phyloP scores from a whole-genome alignment of 2,888 invertebrate genomes.

The Leucoma salicis region DNA sequence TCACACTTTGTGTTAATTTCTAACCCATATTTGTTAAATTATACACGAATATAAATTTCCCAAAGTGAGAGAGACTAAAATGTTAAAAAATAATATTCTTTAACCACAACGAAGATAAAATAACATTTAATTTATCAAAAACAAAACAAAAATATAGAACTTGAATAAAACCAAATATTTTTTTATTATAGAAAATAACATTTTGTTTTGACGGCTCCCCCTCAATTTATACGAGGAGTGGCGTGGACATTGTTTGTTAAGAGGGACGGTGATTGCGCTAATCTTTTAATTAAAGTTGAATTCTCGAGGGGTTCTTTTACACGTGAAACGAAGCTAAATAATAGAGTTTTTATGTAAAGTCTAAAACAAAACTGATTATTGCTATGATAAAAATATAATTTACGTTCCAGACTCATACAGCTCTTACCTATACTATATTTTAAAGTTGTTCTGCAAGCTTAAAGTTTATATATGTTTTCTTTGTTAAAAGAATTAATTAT shows the following conservation, averaged over 20 bases:
- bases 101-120: background rate
- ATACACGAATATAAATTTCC: too few relatives aligned
- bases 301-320: slow-evolving; percentile 11
- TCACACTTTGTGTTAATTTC: too few relatives aligned
- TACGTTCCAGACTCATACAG: background rate
- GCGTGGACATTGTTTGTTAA: slow-evolving; percentile 17
- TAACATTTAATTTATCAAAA: background rate
- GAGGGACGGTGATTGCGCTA: slow-evolving; percentile 20
- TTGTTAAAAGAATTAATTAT: background rate
- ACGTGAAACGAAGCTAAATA: slow-evolving; percentile 19
- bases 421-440: too few relatives aligned
- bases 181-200: slow-evolving; percentile 29
- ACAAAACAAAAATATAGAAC: background rate
- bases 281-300: slow-evolving; percentile 31
- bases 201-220: slow-evolving; percentile 32
- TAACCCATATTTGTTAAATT: too few relatives aligned
- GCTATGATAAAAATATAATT: background rate
- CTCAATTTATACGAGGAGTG: slow-evolving; percentile 14
- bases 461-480: background rate
- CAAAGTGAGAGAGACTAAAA: too few relatives aligned
- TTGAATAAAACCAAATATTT: slow-evolving; percentile 31
- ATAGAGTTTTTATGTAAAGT: background rate
- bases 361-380: background rate
- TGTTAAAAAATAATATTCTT: background rate
- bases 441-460: too few relatives aligned